phyloP scores from a whole-genome alignment of 2,113 vertebrate genomes.

The Lonchura striata region DNA sequence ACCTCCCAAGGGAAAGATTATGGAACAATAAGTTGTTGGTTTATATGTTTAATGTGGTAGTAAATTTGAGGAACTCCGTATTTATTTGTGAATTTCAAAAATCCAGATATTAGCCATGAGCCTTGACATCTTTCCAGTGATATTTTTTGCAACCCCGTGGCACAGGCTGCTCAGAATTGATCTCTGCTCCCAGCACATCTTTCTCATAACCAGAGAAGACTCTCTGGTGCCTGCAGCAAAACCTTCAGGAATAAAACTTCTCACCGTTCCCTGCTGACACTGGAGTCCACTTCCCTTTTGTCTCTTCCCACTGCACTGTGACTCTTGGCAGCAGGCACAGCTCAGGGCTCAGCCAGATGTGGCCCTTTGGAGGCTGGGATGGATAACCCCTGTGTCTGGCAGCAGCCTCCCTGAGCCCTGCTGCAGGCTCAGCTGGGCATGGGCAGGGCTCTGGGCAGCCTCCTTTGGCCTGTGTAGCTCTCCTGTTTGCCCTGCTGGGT shows the following conservation, averaged over 20 bases:
- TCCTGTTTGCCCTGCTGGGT: not conserved
- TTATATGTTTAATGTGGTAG: not conserved
- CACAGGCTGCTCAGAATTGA: not conserved
- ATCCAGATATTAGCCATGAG: not conserved
- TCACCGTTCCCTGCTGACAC: rapidly evolving
- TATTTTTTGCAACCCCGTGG: not conserved
- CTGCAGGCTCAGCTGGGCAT: rapidly evolving
- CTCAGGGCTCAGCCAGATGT: not conserved
- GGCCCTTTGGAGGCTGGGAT: not conserved
- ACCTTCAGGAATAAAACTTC: not conserved
- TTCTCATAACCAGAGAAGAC: not conserved
- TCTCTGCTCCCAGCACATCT: not conserved
- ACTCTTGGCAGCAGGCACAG: not conserved
- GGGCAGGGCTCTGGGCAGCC: not conserved
- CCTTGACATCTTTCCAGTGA: not conserved
- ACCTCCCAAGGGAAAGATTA: not conserved
- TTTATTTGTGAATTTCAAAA: not conserved
- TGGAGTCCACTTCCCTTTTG: not conserved
- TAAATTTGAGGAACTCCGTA: conserved; percentile 16
- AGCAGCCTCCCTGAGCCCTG: not conserved
- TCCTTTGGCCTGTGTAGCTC: rapidly evolving
- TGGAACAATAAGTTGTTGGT: not conserved
- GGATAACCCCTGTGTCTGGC: rapidly evolving
- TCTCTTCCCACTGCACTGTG: not conserved
- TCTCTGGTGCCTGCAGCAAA: not conserved